Base-by-base conservation (phyloP, 1,140 invertebrate genomes). In the Drosophila fuyamai region DNA sequence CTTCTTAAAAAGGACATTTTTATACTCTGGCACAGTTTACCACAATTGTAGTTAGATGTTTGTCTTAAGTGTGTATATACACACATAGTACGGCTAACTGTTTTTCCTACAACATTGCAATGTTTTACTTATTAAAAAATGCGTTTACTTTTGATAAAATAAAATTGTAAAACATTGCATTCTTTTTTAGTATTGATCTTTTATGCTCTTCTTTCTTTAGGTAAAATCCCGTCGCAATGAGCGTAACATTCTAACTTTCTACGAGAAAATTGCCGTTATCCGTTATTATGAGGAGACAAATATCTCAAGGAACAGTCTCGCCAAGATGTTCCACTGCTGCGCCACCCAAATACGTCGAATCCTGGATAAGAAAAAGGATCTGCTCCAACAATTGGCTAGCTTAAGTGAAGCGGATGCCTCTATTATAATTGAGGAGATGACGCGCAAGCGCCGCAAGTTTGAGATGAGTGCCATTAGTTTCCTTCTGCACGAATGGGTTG, bases 401-500 rank as follows among this genome's bases (percentile, higher is more conserved):
- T 60, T 92, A 1, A 92, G 90, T 43, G 90, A 92, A 13, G 76
- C 90, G 1, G 90, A 92, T 72, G 83, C 86, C 5, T 83, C 90
- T 0, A 89, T 85, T 2, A 89, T 92, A 7, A 92, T 92, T 5
- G 90, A 92, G 40, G 90, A 92, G 51, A 92, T 92, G 90, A 89
- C 90, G 32, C 81, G 86, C 16, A 92, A 92, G 66, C 86, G 90
- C 1, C 81, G 90, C 27, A 92, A 92, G 61, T 92, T 92, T 12
- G 90, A 92, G 70, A 92, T 92, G 90, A 92, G 81, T 48, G 86
- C 90, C 53, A 91, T 92, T 36, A 91, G 90, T 60, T 92, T 92
- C 43, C 80, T 92, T 0, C 62, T 92, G 0, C 84, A 91, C 40
- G 83, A 92, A 12, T 92, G 90, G 90, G 90, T 92, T 27, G 81